Percentiles rank a stretch among this genome's conserved stretches.
Evolutionary conservation across 2,888 invertebrate genomes (phyloP).

Genomic region (Cheilosia vulpina): DNA sequence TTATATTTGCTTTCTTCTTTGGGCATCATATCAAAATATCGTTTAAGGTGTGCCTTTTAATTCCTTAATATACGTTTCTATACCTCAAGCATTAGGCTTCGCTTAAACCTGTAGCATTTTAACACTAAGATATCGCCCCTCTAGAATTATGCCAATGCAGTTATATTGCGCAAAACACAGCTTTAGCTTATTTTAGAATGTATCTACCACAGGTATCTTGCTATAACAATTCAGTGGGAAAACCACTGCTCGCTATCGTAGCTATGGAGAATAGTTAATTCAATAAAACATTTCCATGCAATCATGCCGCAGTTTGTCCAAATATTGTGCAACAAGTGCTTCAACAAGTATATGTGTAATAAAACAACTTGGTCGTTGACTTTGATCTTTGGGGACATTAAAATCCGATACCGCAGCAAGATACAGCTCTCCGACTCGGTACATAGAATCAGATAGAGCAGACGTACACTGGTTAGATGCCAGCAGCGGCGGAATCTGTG

Average conservation of each 20-base stretch:
- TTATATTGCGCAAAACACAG: not conserved
- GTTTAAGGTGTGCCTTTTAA: no score
- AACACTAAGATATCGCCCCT: not conserved
- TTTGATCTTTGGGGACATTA: slow-evolving; percentile 69
- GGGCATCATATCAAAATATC: no score
- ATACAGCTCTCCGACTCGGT: not conserved
- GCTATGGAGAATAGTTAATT: slow-evolving; percentile 1
- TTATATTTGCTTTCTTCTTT: no score
- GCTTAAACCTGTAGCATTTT: not conserved
- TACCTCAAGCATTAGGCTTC: no score
- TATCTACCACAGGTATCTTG: not conserved
- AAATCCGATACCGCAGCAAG: not conserved
- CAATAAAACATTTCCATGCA: not conserved
- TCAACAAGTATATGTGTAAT: slow-evolving; percentile 38
- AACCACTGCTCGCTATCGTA: not conserved
- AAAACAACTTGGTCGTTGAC: slow-evolving; percentile 56
- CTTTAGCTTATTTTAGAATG: slow-evolving; percentile 9
- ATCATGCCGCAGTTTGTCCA: slow-evolving; percentile 21
- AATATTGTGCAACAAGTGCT: slow-evolving; percentile 62
- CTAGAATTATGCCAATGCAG: not conserved
- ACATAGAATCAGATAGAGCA: slow-evolving; percentile 25
- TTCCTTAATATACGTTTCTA: no score
- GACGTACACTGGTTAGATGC: slow-evolving; percentile 3
- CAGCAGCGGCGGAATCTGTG: slow-evolving; percentile 33
- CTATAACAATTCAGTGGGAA: not conserved